A percentile compares a stretch with the other conserved stretches of the same genome.
Conservation (phyloP, 2,888 invertebrate genomes). For the Nephrocerus scutellatus region DNA sequence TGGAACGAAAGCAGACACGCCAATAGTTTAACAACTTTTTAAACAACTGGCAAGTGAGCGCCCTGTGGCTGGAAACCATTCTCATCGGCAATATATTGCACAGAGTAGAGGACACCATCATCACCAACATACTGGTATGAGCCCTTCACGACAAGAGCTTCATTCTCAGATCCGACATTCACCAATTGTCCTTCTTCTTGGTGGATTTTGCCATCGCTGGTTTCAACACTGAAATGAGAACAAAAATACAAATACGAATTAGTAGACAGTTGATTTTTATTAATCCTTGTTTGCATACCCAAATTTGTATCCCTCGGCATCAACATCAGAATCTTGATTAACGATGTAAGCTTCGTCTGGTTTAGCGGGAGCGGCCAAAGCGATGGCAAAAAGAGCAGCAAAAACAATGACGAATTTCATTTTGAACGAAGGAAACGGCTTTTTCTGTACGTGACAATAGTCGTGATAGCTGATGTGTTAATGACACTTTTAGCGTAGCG, state of each 20-base stretch:
- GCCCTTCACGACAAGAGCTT: conserved; percentile 47
- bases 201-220: conserved; percentile 50
- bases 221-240: conserved; percentile 45
- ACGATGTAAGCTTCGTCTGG: conserved; percentile 51
- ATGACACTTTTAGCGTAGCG: too few species aligned
- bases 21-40: neutral
- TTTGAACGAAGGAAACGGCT: conserved; percentile 28
- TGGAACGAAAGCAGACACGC: neutral
- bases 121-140: conserved; percentile 50
- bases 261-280: neutral
- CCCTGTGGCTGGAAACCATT: conserved; percentile 46
- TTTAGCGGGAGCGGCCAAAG: conserved; percentile 30
- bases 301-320: conserved; percentile 17
- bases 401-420: conserved; percentile 42
- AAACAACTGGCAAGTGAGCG: conserved; percentile 46
- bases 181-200: conserved; percentile 49
- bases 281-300: neutral
- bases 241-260: conserved; percentile 10
- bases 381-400: conserved; percentile 36
- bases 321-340: conserved; percentile 14
- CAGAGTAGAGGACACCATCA: conserved; percentile 52
- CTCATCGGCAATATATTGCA: conserved; percentile 45
- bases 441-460: too few species aligned
- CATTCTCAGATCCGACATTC: conserved; percentile 42
- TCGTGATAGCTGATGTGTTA: too few species aligned